Percentiles rank a stretch among this genome's conserved stretches.
These are phyloP conservation scores for Alethe castanea DNA, from an alignment of 2,113 vertebrate species.

Conservation along the genomic window DNA sequence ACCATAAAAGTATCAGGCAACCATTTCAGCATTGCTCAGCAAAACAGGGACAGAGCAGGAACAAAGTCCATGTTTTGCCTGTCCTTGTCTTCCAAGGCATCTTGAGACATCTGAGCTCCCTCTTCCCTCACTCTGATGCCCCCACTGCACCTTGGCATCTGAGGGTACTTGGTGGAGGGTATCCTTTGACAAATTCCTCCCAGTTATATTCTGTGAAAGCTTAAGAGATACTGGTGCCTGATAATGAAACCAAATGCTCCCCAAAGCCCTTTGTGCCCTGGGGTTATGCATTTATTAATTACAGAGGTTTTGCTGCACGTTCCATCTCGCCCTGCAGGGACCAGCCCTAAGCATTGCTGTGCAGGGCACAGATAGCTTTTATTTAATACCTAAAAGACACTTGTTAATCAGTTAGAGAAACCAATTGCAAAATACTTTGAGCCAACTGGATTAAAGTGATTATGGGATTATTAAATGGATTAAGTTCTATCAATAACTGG, in stretches of 20 bases:
- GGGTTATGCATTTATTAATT: neutral
- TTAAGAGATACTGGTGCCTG: neutral
- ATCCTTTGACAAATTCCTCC: neutral
- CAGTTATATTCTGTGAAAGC: neutral
- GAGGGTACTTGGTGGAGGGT: neutral
- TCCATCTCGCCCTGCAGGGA: neutral
- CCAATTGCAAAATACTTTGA: conserved; percentile 37
- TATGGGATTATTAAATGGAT: conserved; percentile 66
- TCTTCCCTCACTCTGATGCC: neutral
- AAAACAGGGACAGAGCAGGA: neutral
- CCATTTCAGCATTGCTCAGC: neutral
- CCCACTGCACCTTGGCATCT: neutral
- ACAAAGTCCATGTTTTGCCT: neutral
- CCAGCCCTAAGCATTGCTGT: neutral
- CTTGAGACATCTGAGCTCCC: fast-evolving
- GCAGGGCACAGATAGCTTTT: conserved; percentile 16
- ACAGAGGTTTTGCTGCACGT: neutral
- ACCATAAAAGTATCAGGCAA: neutral
- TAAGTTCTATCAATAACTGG: conserved; percentile 57
- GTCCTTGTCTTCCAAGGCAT: neutral
- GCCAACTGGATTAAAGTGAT: conserved; percentile 58
- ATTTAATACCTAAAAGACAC: conserved; percentile 39
- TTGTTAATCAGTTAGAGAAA: conserved; percentile 44
- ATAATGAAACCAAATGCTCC: neutral
- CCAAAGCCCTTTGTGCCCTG: neutral